Conservation (phyloP, 2,797 vertebrate species). For the Hylomyscus alleni region DNA sequence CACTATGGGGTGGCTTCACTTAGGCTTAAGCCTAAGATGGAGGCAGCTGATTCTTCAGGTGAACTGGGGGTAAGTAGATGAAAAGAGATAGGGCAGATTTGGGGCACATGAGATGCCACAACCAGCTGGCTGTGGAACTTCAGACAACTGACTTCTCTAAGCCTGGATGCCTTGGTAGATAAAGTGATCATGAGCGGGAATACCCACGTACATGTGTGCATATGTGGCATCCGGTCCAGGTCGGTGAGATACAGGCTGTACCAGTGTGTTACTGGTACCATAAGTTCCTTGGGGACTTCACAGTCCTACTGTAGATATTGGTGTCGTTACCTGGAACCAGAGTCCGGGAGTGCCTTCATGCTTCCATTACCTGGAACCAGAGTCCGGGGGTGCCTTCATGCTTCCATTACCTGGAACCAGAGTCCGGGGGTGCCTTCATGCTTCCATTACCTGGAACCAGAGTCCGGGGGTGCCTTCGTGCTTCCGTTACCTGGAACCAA, state of each 20-base stretch:
- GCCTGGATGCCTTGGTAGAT: too few species aligned
- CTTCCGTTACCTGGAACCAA: too few species aligned
- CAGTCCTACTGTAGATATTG: not conserved
- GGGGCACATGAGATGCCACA: not conserved
- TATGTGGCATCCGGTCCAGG: not conserved
- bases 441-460: too few species aligned
- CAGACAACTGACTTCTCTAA: not conserved
- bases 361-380: too few species aligned
- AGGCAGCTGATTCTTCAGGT: not conserved
- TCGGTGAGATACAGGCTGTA: fast-evolving
- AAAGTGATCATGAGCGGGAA: not conserved
- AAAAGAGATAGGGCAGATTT: not conserved
- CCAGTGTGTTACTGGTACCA: not conserved
- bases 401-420: too few species aligned
- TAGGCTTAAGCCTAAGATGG: not conserved
- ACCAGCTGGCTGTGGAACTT: not conserved
- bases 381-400: too few species aligned
- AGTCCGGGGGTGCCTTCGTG: too few species aligned
- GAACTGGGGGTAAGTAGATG: not conserved
- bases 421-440: too few species aligned
- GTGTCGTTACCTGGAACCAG: not conserved
- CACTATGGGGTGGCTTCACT: not conserved
- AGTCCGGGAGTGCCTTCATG: not conserved
- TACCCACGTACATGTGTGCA: fast-evolving
- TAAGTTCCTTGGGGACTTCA: not conserved